Base-by-base conservation (phyloP, 2,797 vertebrate genomes). In the Kryptopterus vitreolus region DNA sequence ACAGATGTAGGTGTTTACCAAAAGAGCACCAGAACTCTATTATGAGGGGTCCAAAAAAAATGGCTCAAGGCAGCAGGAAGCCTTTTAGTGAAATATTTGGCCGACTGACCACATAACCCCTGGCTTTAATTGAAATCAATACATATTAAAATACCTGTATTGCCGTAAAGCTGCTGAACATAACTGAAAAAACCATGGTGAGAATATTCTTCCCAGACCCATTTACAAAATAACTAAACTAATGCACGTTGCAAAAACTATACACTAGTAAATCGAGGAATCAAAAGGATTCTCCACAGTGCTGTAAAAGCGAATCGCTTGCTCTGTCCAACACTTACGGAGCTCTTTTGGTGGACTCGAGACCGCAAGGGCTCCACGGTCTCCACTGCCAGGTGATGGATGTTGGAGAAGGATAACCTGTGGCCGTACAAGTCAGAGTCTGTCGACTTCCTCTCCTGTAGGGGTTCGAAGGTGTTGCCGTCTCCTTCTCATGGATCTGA, bases 401-500 rank as follows among this genome's bases (percentile, higher is more conserved):
- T 76, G 92, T 90, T 0, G 96, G 97, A 0, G 93, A 90, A 0
- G 96, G 96, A 62, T 96, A 89, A 35, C 97, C 97, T 0, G 95
- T 95, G 77, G 95, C 94, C 0, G 97, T 98, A 88, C 98, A 99
- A 57, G 96, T 98, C 52, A 99, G 95, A n/a, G 91, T 94, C 89
- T 98, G 97, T 62, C 95, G 95, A 84, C 95, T 98, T 82, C 95
- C 95, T 57, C 92, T 94, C 77, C 94, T 95, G 87, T 97, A 99
- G 55, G 95, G 96, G 79, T 89, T 93, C 86, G 95, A 95, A 0
- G 96, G 95, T 4, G 96, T 93, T 20, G 97, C 96, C 22, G 96
- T 94, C 87, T 98, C 96, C 86, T 99, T 99, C 90, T 98, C 97
- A 0, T 97, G 96, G 86, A 99, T 98, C 87, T 93, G 95, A 0